Base-by-base conservation (phyloP, 2,888 invertebrate species). In the Caenorhabditis sinica region DNA sequence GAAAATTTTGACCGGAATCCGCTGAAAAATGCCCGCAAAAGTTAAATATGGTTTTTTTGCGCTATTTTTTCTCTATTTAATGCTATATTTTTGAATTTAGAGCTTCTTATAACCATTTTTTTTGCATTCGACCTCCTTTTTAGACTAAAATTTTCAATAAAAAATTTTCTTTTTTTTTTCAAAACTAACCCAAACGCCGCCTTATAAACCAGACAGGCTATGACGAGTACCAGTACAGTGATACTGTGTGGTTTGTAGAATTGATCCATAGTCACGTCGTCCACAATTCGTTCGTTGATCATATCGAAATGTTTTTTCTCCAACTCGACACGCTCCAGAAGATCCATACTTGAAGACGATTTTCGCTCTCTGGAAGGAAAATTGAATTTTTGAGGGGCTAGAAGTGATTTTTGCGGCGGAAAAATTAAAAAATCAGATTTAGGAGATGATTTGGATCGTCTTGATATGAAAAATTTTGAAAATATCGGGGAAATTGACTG, bases 201-300 rank as follows among this genome's bases (percentile, higher is more conserved):
- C 90, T 96, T 96, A 93, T 97, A 98, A 93, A 98, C 95, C 49
- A 98, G 95, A 87, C 96, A 95, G 75, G 95, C 95, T 89, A 97
- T 96, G 9, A 97, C 96, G 43, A 96, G 95, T 60, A 96, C 95
- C 77, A 99, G 94, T 80, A 98, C 94, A 11, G 97, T 97, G 86
- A 99, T 96, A 25, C 98, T 98, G 93, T 98, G 98, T 23, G 99
- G 98, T 94, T 96, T 97, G 93, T 99, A 99, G 93, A 99, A 97
- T 93, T 97, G 96, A 93, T 97, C 96, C 92, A 99, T 94, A 2
- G 97, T 97, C 92, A 99, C 98, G 94, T 98, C 98, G 93, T 98
- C 98, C 49, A 98, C 98, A 85, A 96, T 96, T 91, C 96, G 95
- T 94, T 97, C 97, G 93, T 97, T 97, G 86, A 91, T 90, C 86